Evolutionary conservation across 2,113 vertebrate species (phyloP).

Genomic region (Ranitomeya variabilis): DNA sequence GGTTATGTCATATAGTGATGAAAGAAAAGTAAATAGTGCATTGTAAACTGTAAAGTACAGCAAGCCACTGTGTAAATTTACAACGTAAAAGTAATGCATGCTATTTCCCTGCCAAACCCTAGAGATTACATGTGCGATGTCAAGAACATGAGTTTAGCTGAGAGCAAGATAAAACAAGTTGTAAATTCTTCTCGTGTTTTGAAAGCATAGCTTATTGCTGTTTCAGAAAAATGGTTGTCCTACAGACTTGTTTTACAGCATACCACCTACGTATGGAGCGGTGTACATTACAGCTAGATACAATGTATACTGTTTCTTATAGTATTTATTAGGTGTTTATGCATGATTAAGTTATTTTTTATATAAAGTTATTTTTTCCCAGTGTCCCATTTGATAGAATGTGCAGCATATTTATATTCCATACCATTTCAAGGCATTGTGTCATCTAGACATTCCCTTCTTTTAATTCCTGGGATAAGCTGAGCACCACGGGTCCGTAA

Average conservation of each 20-base stretch:
- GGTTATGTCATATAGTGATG: conserved; percentile 9
- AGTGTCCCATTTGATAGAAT: neutral
- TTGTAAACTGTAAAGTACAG: neutral
- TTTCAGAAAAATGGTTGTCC: neutral
- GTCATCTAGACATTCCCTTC: neutral
- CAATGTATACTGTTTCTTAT: neutral
- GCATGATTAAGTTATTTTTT: neutral
- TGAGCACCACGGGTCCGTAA: neutral
- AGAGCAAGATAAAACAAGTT: conserved; percentile 28
- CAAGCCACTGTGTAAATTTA: conserved; percentile 24
- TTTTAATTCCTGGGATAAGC: neutral
- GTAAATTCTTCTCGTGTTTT: conserved; percentile 1
- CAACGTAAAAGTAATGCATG: neutral
- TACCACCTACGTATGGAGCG: neutral
- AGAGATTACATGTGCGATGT: neutral
- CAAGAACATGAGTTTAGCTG: neutral
- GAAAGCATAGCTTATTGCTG: neutral
- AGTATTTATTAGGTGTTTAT: neutral
- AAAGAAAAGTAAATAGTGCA: conserved; percentile 29
- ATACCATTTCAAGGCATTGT: no score
- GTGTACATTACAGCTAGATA: neutral
- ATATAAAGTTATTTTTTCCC: neutral
- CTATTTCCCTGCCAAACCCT: neutral
- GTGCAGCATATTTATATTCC: neutral
- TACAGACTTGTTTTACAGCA: neutral